Evolutionary conservation across 1,140 invertebrate genomes (phyloP).

Genomic region (Drosophila simulans): DNA sequence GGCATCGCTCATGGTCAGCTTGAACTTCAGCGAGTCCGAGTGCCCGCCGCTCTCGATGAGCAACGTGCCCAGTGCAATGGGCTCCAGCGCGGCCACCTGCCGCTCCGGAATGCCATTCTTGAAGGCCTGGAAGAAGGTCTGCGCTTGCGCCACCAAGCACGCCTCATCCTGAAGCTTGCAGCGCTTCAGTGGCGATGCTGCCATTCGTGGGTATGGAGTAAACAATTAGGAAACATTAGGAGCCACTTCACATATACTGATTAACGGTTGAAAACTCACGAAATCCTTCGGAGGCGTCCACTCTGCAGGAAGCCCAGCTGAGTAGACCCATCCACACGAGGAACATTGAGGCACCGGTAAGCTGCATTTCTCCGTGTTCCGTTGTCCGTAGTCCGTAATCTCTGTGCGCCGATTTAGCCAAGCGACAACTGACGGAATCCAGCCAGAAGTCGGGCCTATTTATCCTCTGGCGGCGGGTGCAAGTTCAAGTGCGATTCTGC

Average conservation of each 20-base stretch:
- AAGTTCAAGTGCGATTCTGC: slow-evolving; percentile 14
- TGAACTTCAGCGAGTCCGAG: slow-evolving; percentile 50
- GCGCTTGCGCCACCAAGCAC: slow-evolving; percentile 38
- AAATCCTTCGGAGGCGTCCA: slow-evolving; percentile 4
- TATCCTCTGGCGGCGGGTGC: slow-evolving; percentile 29
- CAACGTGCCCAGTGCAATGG: slow-evolving; percentile 36
- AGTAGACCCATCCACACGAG: background rate
- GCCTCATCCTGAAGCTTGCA: slow-evolving; percentile 52
- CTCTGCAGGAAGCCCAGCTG: background rate
- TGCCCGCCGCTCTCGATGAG: slow-evolving; percentile 38
- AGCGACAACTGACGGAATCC: slow-evolving; percentile 20
- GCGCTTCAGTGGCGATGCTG: slow-evolving; percentile 44
- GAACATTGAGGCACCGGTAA: background rate
- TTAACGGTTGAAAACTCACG: slow-evolving; percentile 18
- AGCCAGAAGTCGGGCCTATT: slow-evolving; percentile 15
- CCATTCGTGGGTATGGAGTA: background rate
- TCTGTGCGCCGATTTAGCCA: background rate
- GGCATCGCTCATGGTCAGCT: slow-evolving; percentile 32
- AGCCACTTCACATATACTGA: too few relatives aligned
- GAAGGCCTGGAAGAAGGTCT: slow-evolving; percentile 36
- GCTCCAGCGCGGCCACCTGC: slow-evolving; percentile 30
- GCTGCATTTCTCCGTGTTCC: slow-evolving; percentile 11
- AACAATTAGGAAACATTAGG: too few relatives aligned
- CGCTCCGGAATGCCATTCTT: slow-evolving; percentile 35
- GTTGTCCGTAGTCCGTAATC: slow-evolving; percentile 2